Conservation (phyloP, 2,113 vertebrate species). For the Delphinus delphis region DNA sequence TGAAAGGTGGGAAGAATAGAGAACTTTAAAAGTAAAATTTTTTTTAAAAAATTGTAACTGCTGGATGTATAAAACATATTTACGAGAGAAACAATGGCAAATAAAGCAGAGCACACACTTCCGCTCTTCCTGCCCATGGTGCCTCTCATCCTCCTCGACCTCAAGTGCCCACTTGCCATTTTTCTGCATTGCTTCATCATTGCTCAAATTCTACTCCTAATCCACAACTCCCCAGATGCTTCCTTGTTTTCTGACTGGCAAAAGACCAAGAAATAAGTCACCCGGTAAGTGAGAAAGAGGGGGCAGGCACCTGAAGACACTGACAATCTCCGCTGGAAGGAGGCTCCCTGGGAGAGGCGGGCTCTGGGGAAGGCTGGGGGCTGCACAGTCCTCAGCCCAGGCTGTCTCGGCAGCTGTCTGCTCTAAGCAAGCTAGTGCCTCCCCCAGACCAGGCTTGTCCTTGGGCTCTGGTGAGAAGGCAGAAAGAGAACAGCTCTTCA, state of each 20-base stretch:
- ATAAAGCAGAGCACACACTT: fast-evolving
- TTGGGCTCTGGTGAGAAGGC: slow-evolving; percentile 37
- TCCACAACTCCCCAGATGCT: neutral
- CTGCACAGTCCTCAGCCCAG: neutral
- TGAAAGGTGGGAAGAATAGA: neutral
- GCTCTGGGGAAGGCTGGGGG: neutral
- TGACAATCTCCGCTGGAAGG: neutral
- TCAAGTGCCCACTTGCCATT: neutral
- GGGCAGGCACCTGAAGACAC: neutral
- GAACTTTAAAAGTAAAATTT: neutral
- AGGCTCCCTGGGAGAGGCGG: neutral
- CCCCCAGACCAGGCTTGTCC: slow-evolving; percentile 18
- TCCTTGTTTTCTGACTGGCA: neutral
- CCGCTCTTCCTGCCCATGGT: fast-evolving
- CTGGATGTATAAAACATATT: neutral
- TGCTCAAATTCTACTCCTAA: neutral
- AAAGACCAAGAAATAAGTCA: neutral
- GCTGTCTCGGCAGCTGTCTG: neutral
- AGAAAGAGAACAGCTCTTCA: slow-evolving; percentile 39
- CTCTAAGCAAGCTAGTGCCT: neutral
- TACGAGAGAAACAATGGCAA: neutral
- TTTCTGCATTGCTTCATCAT: neutral
- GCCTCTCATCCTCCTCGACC: neutral
- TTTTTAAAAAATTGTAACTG: neutral
- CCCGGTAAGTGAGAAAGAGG: neutral